Evolutionary conservation across 2,888 invertebrate species (phyloP).

Genomic region (Phengaris arion): DNA sequence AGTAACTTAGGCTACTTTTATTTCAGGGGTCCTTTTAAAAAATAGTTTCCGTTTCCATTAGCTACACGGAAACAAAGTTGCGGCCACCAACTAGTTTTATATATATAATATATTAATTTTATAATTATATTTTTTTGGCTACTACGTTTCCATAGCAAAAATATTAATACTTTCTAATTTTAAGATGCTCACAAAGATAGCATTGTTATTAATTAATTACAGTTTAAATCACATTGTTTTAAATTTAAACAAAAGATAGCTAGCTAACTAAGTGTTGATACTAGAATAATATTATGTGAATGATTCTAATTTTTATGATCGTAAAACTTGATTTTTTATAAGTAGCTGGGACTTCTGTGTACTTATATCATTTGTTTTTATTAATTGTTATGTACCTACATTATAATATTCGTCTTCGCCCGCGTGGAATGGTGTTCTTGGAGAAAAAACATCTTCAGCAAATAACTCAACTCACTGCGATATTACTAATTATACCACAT

Average conservation of each 20-base stretch:
- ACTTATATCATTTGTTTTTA: not conserved
- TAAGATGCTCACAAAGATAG: not conserved
- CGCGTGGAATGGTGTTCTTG: too few species aligned
- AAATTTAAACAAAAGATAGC: slow-evolving; percentile 11
- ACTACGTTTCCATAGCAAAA: not conserved
- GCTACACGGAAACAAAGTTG: too few species aligned
- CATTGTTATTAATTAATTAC: slow-evolving; percentile 10
- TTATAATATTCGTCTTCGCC: too few species aligned
- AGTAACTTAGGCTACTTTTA: too few species aligned
- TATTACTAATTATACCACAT: too few species aligned
- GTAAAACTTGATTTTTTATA: not conserved
- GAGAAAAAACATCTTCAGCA: too few species aligned
- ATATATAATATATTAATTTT: too few species aligned
- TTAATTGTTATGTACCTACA: not conserved
- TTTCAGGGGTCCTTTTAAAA: too few species aligned
- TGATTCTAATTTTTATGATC: not conserved
- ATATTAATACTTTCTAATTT: not conserved
- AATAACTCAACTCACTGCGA: too few species aligned
- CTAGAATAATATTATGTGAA: not conserved
- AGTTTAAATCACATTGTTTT: not conserved
- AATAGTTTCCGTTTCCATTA: too few species aligned
- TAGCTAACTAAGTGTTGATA: not conserved
- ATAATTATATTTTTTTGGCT: not conserved
- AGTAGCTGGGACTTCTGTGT: not conserved
- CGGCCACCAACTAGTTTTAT: too few species aligned